Evolutionary conservation across 1,140 invertebrate genomes (phyloP), one percentile per base, ranked within the genome.

Genomic region (Drosophila azteca): DNA sequence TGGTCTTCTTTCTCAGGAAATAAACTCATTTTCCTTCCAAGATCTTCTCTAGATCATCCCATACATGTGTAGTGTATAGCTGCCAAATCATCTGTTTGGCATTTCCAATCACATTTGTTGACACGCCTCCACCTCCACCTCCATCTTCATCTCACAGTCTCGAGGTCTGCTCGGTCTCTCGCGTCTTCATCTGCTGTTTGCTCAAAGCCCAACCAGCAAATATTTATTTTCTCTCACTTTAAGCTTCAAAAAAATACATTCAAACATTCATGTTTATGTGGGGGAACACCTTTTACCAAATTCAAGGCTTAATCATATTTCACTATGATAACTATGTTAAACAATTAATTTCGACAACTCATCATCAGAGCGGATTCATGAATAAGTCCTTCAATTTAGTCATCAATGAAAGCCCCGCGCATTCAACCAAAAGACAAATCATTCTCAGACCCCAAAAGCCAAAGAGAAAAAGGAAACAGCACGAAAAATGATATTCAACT

Each of bases 21-120:
- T 41, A 11, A 13, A 4, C 35, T 13, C 2, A 13, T 39, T 39
- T 13, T 1, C 35, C 13, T 39, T 11, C 11, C 35, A 13, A 39
- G 9, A 39, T 39, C 4, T 65, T 17, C 41, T 31, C 11, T 13
- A 39, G 3, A 11, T 39, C 35, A 11, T 39, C 11, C 31, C 35
- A 11, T 39, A 39, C 35, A 39, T 11, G 13, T 13, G 11, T 39
- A 39, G 9, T 13, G 4, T 35, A 13, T 39, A 13, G 35, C 35
- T 39, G 35, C 35, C 35, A 39, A 39, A 39, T 82, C 79, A 83
- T 67, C 57, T 35, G 24, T 50, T 77, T 84, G 81, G 68, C 81
- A 79, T 84, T 85, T 85, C 43, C 82, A 68, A 69, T 73, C 55
- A 50, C 55, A 77, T 64, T 22, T 71, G 59, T 62, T 52, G 8